Conservation (phyloP, 1,140 invertebrate genomes). For the Copidosoma floridanum region DNA sequence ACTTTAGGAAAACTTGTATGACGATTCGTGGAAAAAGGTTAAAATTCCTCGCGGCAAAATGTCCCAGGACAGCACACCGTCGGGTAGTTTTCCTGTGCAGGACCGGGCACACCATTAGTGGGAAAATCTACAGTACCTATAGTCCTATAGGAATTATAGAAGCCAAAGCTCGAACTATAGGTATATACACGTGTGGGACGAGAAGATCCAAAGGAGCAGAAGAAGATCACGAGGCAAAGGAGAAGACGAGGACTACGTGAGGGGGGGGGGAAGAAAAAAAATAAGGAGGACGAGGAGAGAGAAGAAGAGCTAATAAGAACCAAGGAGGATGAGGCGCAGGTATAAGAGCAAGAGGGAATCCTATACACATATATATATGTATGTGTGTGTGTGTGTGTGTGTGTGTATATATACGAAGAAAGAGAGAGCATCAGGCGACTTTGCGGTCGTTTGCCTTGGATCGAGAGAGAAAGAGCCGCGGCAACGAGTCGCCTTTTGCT, state of each 20-base stretch:
- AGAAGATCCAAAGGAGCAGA: background rate
- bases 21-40: too few species aligned
- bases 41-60: too few species aligned
- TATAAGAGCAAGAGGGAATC: too few species aligned
- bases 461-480: background rate
- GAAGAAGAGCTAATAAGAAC: slow-evolving; percentile 20
- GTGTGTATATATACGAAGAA: background rate
- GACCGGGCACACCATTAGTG: too few species aligned
- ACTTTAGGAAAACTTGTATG: too few species aligned
- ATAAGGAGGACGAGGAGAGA: slow-evolving; percentile 5
- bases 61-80: too few species aligned
- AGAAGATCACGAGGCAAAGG: background rate
- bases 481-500: slow-evolving; percentile 4
- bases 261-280: too few species aligned
- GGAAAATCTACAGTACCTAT: background rate
- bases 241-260: too few species aligned
- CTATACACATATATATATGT: too few species aligned
- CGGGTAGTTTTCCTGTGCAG: too few species aligned
- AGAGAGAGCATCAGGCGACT: slow-evolving; percentile 4
- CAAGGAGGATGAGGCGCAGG: background rate
- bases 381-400: too few species aligned
- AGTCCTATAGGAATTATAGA: too few species aligned
- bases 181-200: background rate
- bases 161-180: background rate
- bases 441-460: slow-evolving; percentile 29